phyloP scores from a whole-genome alignment of 2,888 invertebrate genomes.

The Cerceris rybyensis region DNA sequence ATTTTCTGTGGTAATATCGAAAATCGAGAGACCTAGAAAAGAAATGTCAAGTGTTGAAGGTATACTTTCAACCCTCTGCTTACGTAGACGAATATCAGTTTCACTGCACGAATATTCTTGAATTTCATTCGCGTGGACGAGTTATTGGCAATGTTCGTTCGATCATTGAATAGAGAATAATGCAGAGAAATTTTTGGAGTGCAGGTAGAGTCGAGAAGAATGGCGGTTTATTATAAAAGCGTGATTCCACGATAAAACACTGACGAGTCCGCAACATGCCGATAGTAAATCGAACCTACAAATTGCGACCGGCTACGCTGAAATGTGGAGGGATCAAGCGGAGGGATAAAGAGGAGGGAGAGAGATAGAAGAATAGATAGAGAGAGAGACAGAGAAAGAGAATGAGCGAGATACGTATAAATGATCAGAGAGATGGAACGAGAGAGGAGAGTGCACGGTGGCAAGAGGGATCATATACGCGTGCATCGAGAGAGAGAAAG shows the following conservation, averaged over 20 bases:
- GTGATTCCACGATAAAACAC: slow-evolving; percentile 55
- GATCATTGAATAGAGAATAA: background rate
- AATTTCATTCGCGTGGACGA: too few species aligned
- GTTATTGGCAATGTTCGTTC: too few species aligned
- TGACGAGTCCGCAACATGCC: slow-evolving; percentile 61
- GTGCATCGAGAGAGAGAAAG: slow-evolving; percentile 41
- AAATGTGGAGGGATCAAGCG: slow-evolving; percentile 52
- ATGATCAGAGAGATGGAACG: slow-evolving; percentile 53
- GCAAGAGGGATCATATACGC: slow-evolving; percentile 39
- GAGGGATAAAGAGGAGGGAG: slow-evolving; percentile 47
- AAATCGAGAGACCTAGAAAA: too few species aligned
- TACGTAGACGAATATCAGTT: too few species aligned
- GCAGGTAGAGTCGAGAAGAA: background rate
- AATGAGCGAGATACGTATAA: slow-evolving; percentile 50
- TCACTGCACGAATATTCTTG: too few species aligned
- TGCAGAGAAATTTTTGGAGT: background rate
- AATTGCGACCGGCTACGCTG: slow-evolving; percentile 50
- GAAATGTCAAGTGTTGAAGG: too few species aligned
- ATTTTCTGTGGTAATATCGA: background rate
- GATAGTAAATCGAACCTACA: slow-evolving; percentile 56
- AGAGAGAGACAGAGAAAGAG: slow-evolving; percentile 27
- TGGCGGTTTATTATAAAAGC: slow-evolving; percentile 39
- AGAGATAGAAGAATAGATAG: slow-evolving; percentile 28
- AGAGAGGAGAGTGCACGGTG: slow-evolving; percentile 34
- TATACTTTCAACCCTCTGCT: too few species aligned